A percentile compares a stretch with the other conserved stretches of the same genome.
These are phyloP conservation scores for Stomorhina lunata DNA, from an alignment of 2,888 invertebrate genomes.

Conservation along the genomic window DNA sequence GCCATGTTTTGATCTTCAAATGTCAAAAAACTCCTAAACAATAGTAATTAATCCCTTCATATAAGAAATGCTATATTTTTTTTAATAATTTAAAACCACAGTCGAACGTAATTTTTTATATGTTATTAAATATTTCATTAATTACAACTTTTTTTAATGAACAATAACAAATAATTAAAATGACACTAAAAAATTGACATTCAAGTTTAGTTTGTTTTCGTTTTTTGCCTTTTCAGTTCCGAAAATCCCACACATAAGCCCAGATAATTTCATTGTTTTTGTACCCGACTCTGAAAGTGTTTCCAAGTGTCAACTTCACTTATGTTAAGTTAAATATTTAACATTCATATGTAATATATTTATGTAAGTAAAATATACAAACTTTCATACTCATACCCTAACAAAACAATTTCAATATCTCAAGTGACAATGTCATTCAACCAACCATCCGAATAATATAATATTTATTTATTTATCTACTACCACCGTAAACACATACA, in stretches of 20 bases:
- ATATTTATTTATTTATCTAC: conserved; percentile 41
- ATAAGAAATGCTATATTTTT: background rate
- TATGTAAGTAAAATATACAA: background rate
- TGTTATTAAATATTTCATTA: conserved; percentile 20
- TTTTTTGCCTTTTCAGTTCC: conserved; percentile 7
- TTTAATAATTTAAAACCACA: conserved; percentile 16
- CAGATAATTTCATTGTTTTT: conserved; percentile 26
- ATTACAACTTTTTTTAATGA: conserved; percentile 35
- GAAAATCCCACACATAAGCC: conserved; percentile 53
- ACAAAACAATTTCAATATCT: conserved; percentile 44
- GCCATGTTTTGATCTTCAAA: conserved; percentile 2
- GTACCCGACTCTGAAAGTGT: background rate
- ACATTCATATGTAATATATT: background rate
- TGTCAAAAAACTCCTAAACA: background rate
- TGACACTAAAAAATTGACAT: conserved; percentile 9
- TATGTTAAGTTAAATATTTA: background rate
- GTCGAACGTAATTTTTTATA: background rate
- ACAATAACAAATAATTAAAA: conserved; percentile 34
- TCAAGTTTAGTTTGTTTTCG: conserved; percentile 46
- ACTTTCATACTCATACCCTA: background rate
- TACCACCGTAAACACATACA: too few species aligned
- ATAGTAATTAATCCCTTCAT: conserved; percentile 21
- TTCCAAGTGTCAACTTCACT: background rate
- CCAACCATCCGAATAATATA: conserved; percentile 35
- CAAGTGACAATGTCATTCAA: conserved; percentile 52